phyloP scores from a whole-genome alignment of 2,797 vertebrate species.

The Moxostoma hubbsi region DNA sequence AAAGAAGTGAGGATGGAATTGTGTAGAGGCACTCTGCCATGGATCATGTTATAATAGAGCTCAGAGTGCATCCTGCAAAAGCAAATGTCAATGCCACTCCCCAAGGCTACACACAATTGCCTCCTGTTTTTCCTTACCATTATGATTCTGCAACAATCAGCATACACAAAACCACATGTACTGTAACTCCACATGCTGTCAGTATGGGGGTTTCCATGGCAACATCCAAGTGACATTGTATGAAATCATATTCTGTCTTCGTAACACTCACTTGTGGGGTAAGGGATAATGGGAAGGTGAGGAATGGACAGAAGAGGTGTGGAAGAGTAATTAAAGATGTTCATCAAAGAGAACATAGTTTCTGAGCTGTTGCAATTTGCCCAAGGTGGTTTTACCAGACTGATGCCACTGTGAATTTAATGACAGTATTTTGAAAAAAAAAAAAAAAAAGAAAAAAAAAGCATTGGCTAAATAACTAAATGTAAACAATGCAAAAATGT shows the following conservation, averaged over 20 bases:
- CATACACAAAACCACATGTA: slow-evolving; percentile 18
- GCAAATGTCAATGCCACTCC: slow-evolving; percentile 63
- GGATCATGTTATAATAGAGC: slow-evolving; percentile 58
- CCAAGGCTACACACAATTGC: slow-evolving; percentile 55
- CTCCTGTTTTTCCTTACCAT: slow-evolving; percentile 49
- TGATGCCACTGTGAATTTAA: too few relatives aligned
- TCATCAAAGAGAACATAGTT: neutral
- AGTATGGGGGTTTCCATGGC: slow-evolving; percentile 58
- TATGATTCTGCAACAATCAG: slow-evolving; percentile 53
- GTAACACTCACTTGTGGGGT: slow-evolving; percentile 50
- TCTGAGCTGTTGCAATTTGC: neutral
- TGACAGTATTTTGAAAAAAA: too few relatives aligned
- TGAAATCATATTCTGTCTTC: slow-evolving; percentile 51
- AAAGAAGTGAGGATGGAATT: slow-evolving; percentile 46
- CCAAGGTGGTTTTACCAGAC: neutral
- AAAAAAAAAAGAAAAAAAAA: too few relatives aligned
- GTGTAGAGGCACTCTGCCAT: slow-evolving; percentile 50
- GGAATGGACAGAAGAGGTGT: slow-evolving; percentile 17
- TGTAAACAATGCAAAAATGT: too few relatives aligned
- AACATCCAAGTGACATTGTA: slow-evolving; percentile 50
- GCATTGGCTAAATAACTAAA: too few relatives aligned
- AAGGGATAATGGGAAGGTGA: slow-evolving; percentile 32
- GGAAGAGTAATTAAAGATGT: slow-evolving; percentile 34
- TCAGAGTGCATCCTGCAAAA: slow-evolving; percentile 54
- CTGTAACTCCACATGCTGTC: slow-evolving; percentile 50